Percentiles rank a stretch among this genome's conserved stretches.
Conservation (phyloP, 64 coral and sea anemone genomes). For the Pocillopora damicornis region DNA sequence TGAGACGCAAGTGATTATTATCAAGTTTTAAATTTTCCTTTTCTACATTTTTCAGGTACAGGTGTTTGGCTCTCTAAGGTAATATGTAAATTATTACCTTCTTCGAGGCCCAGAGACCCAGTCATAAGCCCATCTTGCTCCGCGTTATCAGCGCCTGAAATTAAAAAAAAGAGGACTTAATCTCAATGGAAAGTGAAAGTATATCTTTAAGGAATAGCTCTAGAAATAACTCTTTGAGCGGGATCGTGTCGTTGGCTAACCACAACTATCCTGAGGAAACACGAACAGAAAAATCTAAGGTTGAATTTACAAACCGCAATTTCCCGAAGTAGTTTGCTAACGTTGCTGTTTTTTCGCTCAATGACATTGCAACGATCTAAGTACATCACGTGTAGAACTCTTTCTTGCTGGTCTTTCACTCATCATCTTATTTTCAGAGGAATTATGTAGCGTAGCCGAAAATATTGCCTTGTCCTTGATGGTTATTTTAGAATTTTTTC, state of each 20-base stretch:
- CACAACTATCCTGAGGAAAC: neutral
- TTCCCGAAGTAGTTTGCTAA: neutral
- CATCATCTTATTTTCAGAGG: neutral
- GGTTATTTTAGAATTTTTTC: neutral
- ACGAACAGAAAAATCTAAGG: neutral
- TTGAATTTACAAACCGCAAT: neutral
- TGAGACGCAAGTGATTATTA: neutral
- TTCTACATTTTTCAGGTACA: neutral
- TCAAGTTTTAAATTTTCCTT: neutral
- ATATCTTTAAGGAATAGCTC: neutral
- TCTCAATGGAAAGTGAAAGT: conserved; percentile 24
- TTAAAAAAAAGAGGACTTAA: neutral
- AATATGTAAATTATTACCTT: conserved; percentile 46
- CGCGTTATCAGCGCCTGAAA: conserved; percentile 26
- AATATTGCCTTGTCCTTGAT: neutral
- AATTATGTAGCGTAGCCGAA: neutral
- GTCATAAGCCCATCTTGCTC: conserved; percentile 26
- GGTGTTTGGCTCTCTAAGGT: neutral
- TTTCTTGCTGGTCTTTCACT: neutral
- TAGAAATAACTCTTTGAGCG: neutral
- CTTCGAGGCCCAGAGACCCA: conserved; percentile 21
- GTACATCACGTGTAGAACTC: neutral
- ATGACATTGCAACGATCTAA: neutral
- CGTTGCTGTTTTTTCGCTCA: neutral
- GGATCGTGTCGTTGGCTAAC: neutral